Base-by-base conservation (phyloP, 1,140 invertebrate genomes). In the Bombus ignitus region DNA sequence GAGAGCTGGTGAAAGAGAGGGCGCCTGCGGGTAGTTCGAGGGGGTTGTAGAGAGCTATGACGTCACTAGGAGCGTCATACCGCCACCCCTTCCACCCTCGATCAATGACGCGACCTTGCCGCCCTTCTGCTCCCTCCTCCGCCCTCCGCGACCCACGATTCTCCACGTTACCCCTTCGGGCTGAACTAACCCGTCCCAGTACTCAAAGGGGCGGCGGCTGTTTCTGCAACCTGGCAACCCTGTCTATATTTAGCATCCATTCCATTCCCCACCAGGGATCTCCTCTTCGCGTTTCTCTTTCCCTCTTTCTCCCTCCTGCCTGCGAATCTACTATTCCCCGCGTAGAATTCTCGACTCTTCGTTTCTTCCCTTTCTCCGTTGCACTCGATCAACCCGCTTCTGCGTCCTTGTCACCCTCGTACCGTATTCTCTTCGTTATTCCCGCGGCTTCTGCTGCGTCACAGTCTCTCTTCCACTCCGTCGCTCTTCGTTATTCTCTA, bases 141-240 rank as follows among this genome's bases (percentile, higher is more conserved):
- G 39, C 10, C 78, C 65, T 76, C 75, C 53, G 73, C 85, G 59
- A 81, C 82, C 85, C 59, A 84, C 81, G 73, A 77, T 83, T 42
- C 74, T 83, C 65, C 77, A 70, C 83, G 76, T 79, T 47, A 86
- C 87, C 81, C 87, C 86, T 81, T 80, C 82, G 65, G 65, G 85
- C 87, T 88, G 83, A 90, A 91, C 90, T 90, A 87, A 90, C 85
- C 90, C 88, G 91, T 92, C 90, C 92, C 92, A 92, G 92, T 88
- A 92, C 92, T 95, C 92, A 92, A 94, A 95, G 94, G 94, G 94
- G 94, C 94, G 94, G 94, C 93, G 94, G 94, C 94, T 94, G 94
- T 94, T 94, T 94, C 94, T 94, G 94, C 94, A 95, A 95, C 94
- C 94, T 94, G 94, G 94, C 94, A 95, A 95, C 94, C 92, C 94